Evolutionary conservation across 2,888 invertebrate species (phyloP), one percentile per base, ranked within the genome.

Genomic region (Leptopilina syphax): DNA sequence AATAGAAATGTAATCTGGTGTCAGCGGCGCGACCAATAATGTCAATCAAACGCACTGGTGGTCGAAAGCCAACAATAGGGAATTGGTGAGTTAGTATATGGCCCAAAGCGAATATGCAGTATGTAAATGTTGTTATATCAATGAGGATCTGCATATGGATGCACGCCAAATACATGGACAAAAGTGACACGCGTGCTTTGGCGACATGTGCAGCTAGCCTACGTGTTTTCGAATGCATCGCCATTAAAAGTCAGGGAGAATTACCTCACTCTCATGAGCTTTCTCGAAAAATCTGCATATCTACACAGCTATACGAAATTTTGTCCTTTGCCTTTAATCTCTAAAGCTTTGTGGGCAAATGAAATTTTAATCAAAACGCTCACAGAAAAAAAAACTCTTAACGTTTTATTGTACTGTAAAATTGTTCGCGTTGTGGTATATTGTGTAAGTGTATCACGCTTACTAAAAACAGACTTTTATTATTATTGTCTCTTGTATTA

Each of bases 1-100:
- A 92, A 92, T 92, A 91, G 91, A 92, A 91, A 91, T 91, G 91
- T 92, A 91, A 92, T 91, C 92, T 91, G 91, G 91, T 91, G 91
- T 91, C 91, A 91, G 91, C 91, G 89, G 90, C 88, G 89, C 89
- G 89, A 91, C 91, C 91, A 91, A 92, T 92, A 91, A 92, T 91
- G 91, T 91, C 91, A 92, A 92, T 92, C 91, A 92, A 91, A 91
- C 90, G 89, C 90, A 90, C 90, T 90, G 90, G 90, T 89, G 88
- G 90, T 88, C 88, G 90, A 90, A 90, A 90, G 89, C 91, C 90
- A 91, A 91, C 91, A 91, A 90, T 90, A 86, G 91, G 89, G 89
- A 90, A 91, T 90, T 87, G 91, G 89, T 86, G 86, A 88, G 87
- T 85, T 89, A 88, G 89, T 91, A 88, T 89, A 89, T 87, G 88